phyloP scores from a whole-genome alignment of 92 coral and sea anemone species.

The Zoanthus sociatus region DNA sequence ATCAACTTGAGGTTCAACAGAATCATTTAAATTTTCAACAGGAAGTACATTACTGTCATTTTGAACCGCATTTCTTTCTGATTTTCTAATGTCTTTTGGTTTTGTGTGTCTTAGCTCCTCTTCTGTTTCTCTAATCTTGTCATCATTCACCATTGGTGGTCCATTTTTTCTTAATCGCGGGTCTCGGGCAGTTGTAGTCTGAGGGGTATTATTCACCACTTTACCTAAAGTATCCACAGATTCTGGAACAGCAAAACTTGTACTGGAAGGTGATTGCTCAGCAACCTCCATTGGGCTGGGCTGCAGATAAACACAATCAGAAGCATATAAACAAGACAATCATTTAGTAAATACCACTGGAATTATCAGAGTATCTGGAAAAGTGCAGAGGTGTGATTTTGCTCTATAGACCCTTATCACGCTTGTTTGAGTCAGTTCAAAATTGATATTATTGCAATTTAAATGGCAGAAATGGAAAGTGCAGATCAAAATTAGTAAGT shows the following conservation, averaged over 20 bases:
- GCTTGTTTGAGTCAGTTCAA: no score
- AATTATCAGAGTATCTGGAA: no score
- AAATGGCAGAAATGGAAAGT: no score
- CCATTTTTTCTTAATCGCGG: conserved; percentile 79
- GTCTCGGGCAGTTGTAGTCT: conserved; percentile 64
- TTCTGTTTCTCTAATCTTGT: conserved; percentile 24
- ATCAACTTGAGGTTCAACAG: conserved; percentile 1
- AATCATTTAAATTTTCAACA: not conserved
- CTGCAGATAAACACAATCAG: not conserved
- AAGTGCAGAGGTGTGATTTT: no score
- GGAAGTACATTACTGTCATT: not conserved
- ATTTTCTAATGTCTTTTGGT: conserved; percentile 10
- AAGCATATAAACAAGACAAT: no score
- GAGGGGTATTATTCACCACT: conserved; percentile 56
- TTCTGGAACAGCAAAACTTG: conserved; percentile 41
- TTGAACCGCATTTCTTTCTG: conserved; percentile 31
- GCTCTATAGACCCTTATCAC: no score
- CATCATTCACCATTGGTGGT: conserved; percentile 55
- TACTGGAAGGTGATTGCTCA: not conserved
- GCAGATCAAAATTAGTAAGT: no score
- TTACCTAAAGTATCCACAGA: conserved; percentile 42
- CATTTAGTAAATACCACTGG: no score
- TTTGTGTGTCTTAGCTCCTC: conserved; percentile 30
- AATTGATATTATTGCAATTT: no score
- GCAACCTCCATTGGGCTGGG: conserved; percentile 28